Base-by-base conservation (phyloP, 2,113 vertebrate genomes). In the Piprites chloris region DNA sequence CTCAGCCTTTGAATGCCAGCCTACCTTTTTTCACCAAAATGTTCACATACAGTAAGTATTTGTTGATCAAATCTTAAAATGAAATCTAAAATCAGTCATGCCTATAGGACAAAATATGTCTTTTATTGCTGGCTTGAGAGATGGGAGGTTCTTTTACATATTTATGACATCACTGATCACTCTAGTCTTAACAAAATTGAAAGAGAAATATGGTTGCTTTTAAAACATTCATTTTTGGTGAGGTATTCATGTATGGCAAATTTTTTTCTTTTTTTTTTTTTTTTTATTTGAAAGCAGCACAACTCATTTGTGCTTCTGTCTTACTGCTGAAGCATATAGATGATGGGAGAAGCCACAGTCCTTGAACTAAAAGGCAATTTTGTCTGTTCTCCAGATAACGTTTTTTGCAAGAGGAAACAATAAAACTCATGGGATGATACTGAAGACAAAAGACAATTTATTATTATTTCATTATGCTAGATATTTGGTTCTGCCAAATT, bases 41-140 rank as follows among this genome's bases (percentile, higher is more conserved):
- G 44, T 44, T 56, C 49, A 53, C 24, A 55, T 41, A 56, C 32
- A 80, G 53, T 79, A 63, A 68, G 9, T 4, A 28, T 33, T 12
- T 88, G 26, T 63, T 61, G 44, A 87, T 79, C 52, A 90, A 65
- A 89, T 88, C 84, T 90, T 87, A 81, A 90, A 10, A 16, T 46
- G 65, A 94, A 96, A 94, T 81, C 59, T 93, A 92, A 94, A 95
- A 89, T 90, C 12, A 59, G 22, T 28, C 42, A 47, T 53, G 22
- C 9, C 35, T 88, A 26, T 42, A 41, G 72, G 79, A n/a, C 11
- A 58, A 71, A 90, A 74, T 32, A 58, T 32, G 24, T 33, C 8
- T 55, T 89, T 77, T 75, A 41, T 32, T 86, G 30, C 23, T 59
- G 30, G 33, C 49, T 90, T 66, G 53, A 95, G 83, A 89, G 72